phyloP scores from a whole-genome alignment of 2,113 vertebrate genomes.

The Embiotoca jacksoni region DNA sequence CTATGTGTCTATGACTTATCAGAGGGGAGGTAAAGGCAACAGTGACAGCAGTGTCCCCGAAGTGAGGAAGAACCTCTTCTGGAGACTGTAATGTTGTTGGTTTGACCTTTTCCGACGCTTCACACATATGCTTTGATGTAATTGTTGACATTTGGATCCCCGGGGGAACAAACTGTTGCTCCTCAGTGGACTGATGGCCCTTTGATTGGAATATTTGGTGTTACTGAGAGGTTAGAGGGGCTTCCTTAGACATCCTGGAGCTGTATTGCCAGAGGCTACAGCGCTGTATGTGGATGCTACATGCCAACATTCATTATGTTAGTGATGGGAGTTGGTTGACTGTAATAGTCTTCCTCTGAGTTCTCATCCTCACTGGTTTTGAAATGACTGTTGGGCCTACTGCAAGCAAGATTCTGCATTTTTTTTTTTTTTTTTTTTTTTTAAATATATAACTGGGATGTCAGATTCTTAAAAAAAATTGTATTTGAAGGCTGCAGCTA shows the following conservation, averaged over 20 bases:
- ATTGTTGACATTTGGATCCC: conserved; percentile 53
- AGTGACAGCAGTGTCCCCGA: not conserved
- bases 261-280: conserved; percentile 15
- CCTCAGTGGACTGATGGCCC: conserved; percentile 32
- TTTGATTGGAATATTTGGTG: conserved; percentile 38
- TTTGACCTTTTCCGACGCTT: conserved; percentile 57
- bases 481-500: not conserved
- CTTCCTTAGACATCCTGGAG: conserved; percentile 25
- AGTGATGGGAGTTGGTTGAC: not conserved
- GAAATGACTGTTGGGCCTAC: not conserved
- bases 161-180: conserved; percentile 12
- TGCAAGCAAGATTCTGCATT: conserved; percentile 2
- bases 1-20: conserved; percentile 8
- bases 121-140: conserved; percentile 48
- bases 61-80: conserved; percentile 3
- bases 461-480: not conserved
- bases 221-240: conserved; percentile 51
- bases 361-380: not conserved
- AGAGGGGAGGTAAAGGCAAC: not conserved
- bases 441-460: not conserved
- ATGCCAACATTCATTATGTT: conserved; percentile 48
- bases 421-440: not conserved
- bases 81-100: conserved; percentile 6
- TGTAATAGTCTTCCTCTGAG: conserved; percentile 2
- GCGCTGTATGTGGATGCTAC: conserved; percentile 24